Base-by-base conservation (phyloP, 2,797 vertebrate genomes). In the Bradypus variegatus region DNA sequence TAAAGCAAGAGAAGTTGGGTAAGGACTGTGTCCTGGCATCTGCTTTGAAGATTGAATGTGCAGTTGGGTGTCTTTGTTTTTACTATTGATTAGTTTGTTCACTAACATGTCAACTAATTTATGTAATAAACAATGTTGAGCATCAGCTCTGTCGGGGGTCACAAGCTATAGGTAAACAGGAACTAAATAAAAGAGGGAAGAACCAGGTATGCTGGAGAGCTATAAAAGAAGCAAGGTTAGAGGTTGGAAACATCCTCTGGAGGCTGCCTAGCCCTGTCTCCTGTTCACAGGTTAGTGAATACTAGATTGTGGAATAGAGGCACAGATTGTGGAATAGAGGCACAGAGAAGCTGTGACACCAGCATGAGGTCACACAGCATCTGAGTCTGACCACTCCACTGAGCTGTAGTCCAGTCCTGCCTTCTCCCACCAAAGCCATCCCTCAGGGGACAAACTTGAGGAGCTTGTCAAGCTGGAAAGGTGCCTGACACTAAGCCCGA, bases 1-100 rank as follows among this genome's bases (percentile, higher is more conserved):
- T 33, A n/a, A n/a, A 48, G 38, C 65, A 2, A 5, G 65, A 38
- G 19, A 33, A 0, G 0, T 1, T 3, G 33, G 25, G 4, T 9
- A 5, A 12, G 12, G 41, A 50, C 3, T 65, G 16, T 13, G 23
- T 15, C 0, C 48, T 4, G 16, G 36, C 3, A 2, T 23, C 10
- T 8, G 25, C 25, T 12, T 19, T 58, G 2, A 7, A 50, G 33
- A 69, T 36, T 31, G 5, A 11, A 23, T 48, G 21, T 13, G 6
- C 27, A 67, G 77, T 8, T 27, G 25, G 48, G 7, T 2, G 14
- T 64, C 55, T 41, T 45, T 27, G n/a, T 15, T 27, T 70, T 64
- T 73, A 45, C 4, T 9, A 4, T 29, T 6, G 64, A 18, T 31
- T 38, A 10, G 45, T 6, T 77, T 67, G 2, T 16, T 65, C 10